These are phyloP conservation scores for Epinephelus cyanopodus DNA, from an alignment of 2,113 vertebrate genomes.

Conservation along the genomic window DNA sequence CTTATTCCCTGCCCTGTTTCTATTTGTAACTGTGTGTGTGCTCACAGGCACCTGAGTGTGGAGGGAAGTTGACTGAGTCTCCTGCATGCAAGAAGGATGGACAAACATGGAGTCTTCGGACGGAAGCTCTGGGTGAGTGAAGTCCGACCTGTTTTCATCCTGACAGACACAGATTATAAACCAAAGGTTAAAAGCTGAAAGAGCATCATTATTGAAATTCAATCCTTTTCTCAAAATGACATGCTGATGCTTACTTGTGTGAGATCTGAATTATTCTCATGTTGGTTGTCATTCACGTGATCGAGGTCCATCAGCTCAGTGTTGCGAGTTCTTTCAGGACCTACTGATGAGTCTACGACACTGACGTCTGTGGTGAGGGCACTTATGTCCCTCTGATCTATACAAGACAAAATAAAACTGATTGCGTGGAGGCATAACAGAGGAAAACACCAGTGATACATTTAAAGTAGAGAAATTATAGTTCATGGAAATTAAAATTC, in stretches of 20 bases:
- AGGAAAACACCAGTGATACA: background rate
- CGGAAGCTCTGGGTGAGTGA: constrained; percentile 65
- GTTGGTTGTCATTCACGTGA: background rate
- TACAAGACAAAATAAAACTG: background rate
- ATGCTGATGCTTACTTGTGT: constrained; percentile 47
- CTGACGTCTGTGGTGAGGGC: constrained; percentile 26
- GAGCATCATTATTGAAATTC: background rate
- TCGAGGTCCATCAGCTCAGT: background rate
- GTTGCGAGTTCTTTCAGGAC: constrained; percentile 25
- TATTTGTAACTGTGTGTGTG: constrained; percentile 21
- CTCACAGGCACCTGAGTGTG: constrained; percentile 65
- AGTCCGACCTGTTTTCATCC: constrained; percentile 61
- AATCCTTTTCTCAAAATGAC: background rate
- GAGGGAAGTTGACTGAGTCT: constrained; percentile 53
- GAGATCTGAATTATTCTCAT: constrained; percentile 1
- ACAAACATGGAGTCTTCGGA: constrained; percentile 82
- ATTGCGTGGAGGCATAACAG: background rate
- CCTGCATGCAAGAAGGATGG: constrained; percentile 57
- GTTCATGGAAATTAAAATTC: background rate
- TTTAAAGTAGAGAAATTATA: background rate
- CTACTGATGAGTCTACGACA: constrained; percentile 44
- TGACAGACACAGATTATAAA: constrained; percentile 46
- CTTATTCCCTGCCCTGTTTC: background rate
- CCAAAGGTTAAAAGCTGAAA: background rate
- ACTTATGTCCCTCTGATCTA: constrained; percentile 51